Base-by-base conservation (phyloP, 92 coral and sea anemone genomes). In the Parazoanthus swiftii region DNA sequence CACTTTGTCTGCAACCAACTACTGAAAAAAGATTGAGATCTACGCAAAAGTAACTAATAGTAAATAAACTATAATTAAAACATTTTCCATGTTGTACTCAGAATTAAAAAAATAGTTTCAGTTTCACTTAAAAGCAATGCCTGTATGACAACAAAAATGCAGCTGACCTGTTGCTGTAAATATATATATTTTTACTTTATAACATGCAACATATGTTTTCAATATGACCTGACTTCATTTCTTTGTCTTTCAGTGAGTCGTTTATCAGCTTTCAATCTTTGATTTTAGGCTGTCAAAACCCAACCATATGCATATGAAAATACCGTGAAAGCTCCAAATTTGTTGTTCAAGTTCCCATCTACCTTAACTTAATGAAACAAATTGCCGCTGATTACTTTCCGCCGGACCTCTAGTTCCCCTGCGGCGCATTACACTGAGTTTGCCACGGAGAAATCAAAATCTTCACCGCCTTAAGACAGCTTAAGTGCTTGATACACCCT, bases 181-280 rank as follows among this genome's bases (percentile, higher is more conserved):
- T 54, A 11, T 46, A 11, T 46, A 14, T 20, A 20, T 15, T 37
- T 3, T 18, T 38, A 13, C 10, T 76, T 76, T 38, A 18, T 38
- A 18, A 76, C 54, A 76, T 76, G 80, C 54, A 76, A 76, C 80
- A 38, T 76, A 76, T 76, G 80, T 39, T 44, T 25, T 39, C 13
- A 54, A 54, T 75, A 37, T 18, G n/a, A 33, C 37, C 21, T 29
- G 25, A 75, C 8, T 75, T 75, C 48, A 37, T 76, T 37, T 42
- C 16, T n/a, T 7, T 76, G 13, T 76, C 48, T 74, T 74, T 18
- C 70, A 63, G 70, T 26, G 26, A n/a, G 11, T 76, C 26, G 80
- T 44, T 76, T 76, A 76, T 76, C 51, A 76, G 54, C 50, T 16
- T 18, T 37, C 14, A 21, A 37, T 75, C 46, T 36, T 38, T 74